Base-by-base conservation (phyloP, 2,888 invertebrate species). In the Drosophila histrio region DNA sequence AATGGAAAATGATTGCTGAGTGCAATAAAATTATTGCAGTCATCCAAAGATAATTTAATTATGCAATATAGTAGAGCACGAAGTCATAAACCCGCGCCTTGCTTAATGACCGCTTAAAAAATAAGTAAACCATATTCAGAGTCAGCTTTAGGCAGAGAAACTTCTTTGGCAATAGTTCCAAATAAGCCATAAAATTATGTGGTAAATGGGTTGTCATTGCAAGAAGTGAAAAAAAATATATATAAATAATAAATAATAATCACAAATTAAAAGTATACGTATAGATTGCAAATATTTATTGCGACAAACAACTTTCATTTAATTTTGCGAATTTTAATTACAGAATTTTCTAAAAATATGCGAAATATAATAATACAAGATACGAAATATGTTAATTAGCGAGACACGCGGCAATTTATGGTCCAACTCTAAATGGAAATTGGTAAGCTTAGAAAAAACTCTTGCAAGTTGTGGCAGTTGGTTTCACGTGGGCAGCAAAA, bases 291-390 rank as follows among this genome's bases (percentile, higher is more conserved):
- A 26, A 7, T 9, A 43, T 8, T 22, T 13, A 28, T n/a, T 36
- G 7, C 8, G 15, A n/a, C 13, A 13, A 30, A 44, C 38, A 72
- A 73, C 77, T 76, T 73, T 73, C 73, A 65, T 76, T 54, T 76
- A 41, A 77, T 77, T 73, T 77, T 60, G 64, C 52, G 30, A 43
- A 22, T 54, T 70, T 54, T 77, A 74, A 77, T 72, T 74, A 77
- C 68, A 67, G 26, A 62, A 44, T 57, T 53, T 53, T 64, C 56
- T 52, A 13, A 19, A 28, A 22, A 22, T 38, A 28, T 15, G 22
- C 17, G 17, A 75, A 61, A 65, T 24, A 15, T 39, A 21, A 11
- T 28, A 67, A 47, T 41, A 47, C 41, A 34, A 56, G 41, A 54
- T 26, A 49, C 34, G 6, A 70, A 64, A 71, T 76, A 73, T 74